Conservation (phyloP, 2,888 invertebrate species). For the Azorinus chamasolen region DNA sequence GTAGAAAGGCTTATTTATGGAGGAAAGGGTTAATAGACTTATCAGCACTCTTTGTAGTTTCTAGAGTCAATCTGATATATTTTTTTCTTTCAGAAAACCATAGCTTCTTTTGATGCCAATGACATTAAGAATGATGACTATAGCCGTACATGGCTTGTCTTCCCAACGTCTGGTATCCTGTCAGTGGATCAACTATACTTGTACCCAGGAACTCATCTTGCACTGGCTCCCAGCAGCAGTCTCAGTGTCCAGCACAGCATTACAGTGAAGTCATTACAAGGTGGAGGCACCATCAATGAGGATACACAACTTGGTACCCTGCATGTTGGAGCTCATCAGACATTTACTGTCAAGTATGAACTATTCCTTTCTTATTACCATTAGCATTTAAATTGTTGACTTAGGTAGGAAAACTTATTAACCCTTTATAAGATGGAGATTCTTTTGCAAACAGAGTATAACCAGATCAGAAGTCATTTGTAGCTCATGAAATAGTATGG, state of each 20-base stretch:
- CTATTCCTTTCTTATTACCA: no score
- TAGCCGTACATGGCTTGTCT: slow-evolving; percentile 74
- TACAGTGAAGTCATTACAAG: slow-evolving; percentile 57
- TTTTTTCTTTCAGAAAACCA: slow-evolving; percentile 21
- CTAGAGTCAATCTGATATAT: no score
- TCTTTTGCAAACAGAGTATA: no score
- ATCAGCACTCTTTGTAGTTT: no score
- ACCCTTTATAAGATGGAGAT: no score
- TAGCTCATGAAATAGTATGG: no score
- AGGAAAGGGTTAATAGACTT: not conserved
- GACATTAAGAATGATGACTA: slow-evolving; percentile 52
- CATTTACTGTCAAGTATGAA: slow-evolving; percentile 58
- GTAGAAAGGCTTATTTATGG: no score
- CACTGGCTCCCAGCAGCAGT: slow-evolving; percentile 61
- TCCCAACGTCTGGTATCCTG: slow-evolving; percentile 41
- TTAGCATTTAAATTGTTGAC: no score
- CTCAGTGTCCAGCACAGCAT: slow-evolving; percentile 38
- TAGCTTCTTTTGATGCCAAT: slow-evolving; percentile 18
- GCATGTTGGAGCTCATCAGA: slow-evolving; percentile 71
- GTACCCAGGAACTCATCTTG: slow-evolving; percentile 73
- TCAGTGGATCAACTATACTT: slow-evolving; percentile 68
- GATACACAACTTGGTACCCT: slow-evolving; percentile 64
- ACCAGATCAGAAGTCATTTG: no score
- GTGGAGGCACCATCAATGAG: slow-evolving; percentile 60
- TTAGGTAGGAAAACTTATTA: no score